Base-by-base conservation (phyloP, 1,140 invertebrate genomes). In the Eciton burchellii region DNA sequence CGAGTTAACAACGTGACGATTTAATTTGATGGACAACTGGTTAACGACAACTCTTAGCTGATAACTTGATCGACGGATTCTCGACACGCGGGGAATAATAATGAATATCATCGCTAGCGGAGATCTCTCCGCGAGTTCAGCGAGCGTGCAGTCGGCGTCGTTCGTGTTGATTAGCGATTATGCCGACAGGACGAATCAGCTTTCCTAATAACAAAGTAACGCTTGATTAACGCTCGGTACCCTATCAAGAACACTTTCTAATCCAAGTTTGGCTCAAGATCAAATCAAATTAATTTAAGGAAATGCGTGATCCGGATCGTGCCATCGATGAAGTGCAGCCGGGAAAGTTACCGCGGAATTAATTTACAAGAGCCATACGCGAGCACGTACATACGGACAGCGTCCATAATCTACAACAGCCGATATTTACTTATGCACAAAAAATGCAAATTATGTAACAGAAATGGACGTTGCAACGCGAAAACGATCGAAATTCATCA, bases 231-330 rank as follows among this genome's bases (percentile, higher is more conserved):
- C n/a, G n/a, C 70, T 57, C 57, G 43, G 49, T 68, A 57, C 5
- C 49, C 14, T 81, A n/a, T 81, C 52, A 77, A 57, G 86, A 84
- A 88, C 74, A 88, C 86, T 88, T 88, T 88, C 86, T 87, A 84
- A 4, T 11, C 35, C 24, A 21, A 8, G 56, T 16, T 47, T 35
- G 35, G 16, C 41, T 76, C 16, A 19, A 86, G 71, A 86, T 70
- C 70, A 45, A 56, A 82, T 85, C 85, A 85, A 85, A 79, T 14
- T 82, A 62, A 82, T 63, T 76, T 57, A 57, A 24, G 59, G 41
- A 81, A 60, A 52, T 29, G 19, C 60, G 41, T 29, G 21, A 35
- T 79, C 21, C 63, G 72, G 16, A 47, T 43, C 26, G n/a, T 16
- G 3, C 21, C 12, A 56, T 21, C 11, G 43, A 16, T 57, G 29